Percentiles rank a stretch among this genome's conserved stretches.
Evolutionary conservation across 2,113 vertebrate species (phyloP).

Genomic region (Phylloscopus whistleri): DNA sequence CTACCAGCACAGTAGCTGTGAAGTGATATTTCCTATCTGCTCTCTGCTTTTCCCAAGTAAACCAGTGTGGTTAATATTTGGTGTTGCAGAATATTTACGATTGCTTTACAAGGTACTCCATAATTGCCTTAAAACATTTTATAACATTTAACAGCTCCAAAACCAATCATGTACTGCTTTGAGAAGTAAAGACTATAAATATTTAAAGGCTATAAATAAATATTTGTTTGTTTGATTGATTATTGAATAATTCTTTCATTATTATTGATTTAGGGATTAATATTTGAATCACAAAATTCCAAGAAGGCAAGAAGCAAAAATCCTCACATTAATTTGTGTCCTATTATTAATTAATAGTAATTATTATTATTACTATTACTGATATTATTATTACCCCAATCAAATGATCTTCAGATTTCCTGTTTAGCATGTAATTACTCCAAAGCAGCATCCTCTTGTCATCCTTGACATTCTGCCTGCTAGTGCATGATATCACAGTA

Average conservation of each 20-base stretch:
- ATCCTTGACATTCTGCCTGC: neutral
- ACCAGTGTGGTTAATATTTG: neutral
- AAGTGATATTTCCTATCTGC: neutral
- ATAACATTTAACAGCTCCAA: neutral
- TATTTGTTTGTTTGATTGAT: neutral
- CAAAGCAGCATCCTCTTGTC: neutral
- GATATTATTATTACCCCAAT: neutral
- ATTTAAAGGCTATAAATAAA: too few species aligned
- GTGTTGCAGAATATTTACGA: neutral
- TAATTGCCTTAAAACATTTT: neutral
- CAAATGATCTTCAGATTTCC: neutral
- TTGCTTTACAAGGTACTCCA: neutral
- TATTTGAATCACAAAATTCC: neutral
- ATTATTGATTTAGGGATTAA: neutral
- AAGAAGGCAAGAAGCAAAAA: neutral
- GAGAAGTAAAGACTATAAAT: neutral
- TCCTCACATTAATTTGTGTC: neutral
- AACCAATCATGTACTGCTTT: neutral
- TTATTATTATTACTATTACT: neutral
- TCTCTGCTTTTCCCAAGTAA: neutral
- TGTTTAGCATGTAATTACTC: neutral
- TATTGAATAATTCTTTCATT: neutral
- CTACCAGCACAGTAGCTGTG: neutral
- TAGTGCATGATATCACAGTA: neutral
- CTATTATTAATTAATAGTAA: neutral